Evolutionary conservation across 2,113 vertebrate genomes (phyloP), one percentile per base, ranked within the genome.

Genomic region (Zapus hudsonius): DNA sequence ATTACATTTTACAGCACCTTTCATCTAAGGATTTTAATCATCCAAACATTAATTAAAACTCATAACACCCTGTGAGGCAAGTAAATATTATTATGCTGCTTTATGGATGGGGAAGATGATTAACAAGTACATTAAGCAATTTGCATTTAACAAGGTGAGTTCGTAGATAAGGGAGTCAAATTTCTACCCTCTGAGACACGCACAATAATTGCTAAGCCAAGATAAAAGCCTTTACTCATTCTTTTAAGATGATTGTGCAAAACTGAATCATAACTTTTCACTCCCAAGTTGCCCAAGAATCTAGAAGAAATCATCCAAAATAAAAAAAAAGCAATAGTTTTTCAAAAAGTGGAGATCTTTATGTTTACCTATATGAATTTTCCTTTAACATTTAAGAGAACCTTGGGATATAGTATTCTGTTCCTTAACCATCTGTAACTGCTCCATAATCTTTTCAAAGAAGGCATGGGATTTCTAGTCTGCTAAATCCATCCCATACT

Each of bases 91-190:
- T 36, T 86, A 23, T 80, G 61, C 38, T 94, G 73, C 80, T 92
- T 94, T 92, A 90, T 84, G 63, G 90, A 74, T 88, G 75, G 88
- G 63, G 70, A 90, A 81, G 69, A 85, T 86, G 70, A 94, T 87
- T 90, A 92, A 95, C 64, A 84, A 92, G 44, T 47, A 87, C 63
- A 95, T 86, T 90, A 90, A 96, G 85, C 66, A 92, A 95, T 93
- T 90, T 95, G 66, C 82, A 42, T 8, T 5, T 52, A 89, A 95
- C 61, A 87, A 94, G 72, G 83, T 90, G 61, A 95, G 64, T 90
- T 91, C 20, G 2, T 29, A 70, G 66, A 82, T 87, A 91, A 7
- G n/a, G 20, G 69, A 87, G 59, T 82, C 69, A 64, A 87, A 93
- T 82, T 79, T 93, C 59, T 74, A 90, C 36, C 19, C 47, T 81